These are phyloP conservation scores for Calonectris borealis DNA, from an alignment of 2,113 vertebrate species.

Conservation along the genomic window DNA sequence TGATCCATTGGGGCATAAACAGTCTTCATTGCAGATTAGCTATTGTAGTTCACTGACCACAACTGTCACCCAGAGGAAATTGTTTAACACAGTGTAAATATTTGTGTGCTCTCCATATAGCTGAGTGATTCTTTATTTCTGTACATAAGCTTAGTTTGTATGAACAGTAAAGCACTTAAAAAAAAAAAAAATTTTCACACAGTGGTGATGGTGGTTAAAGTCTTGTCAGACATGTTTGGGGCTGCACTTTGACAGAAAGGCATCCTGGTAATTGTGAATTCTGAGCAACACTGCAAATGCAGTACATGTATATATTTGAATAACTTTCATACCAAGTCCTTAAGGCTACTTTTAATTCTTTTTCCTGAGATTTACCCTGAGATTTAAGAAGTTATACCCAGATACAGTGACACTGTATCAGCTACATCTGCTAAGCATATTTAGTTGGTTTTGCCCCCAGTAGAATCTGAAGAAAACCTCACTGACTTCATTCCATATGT, in stretches of 20 bases:
- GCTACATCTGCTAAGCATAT: background rate
- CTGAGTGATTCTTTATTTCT: background rate
- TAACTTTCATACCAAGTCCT: background rate
- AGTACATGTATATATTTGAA: background rate
- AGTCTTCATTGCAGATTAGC: conserved; percentile 31
- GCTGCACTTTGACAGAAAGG: background rate
- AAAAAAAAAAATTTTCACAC: background rate
- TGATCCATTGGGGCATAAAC: conserved; percentile 1
- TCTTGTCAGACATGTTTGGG: background rate
- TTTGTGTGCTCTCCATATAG: conserved; percentile 1
- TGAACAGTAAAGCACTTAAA: background rate
- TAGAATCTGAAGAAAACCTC: background rate
- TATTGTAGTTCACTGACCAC: conserved; percentile 51
- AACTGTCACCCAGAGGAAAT: conserved; percentile 36
- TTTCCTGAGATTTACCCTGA: background rate
- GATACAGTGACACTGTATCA: background rate
- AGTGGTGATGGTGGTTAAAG: background rate
- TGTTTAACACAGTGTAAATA: conserved; percentile 42
- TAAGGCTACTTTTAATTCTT: background rate
- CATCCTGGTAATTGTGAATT: background rate
- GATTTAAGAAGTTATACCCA: background rate
- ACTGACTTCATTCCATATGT: background rate
- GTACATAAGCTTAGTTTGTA: background rate
- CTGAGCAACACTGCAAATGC: background rate
- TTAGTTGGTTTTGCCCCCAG: background rate